Base-by-base conservation (phyloP, 2,888 invertebrate genomes). In the Seira sanloemensis region DNA sequence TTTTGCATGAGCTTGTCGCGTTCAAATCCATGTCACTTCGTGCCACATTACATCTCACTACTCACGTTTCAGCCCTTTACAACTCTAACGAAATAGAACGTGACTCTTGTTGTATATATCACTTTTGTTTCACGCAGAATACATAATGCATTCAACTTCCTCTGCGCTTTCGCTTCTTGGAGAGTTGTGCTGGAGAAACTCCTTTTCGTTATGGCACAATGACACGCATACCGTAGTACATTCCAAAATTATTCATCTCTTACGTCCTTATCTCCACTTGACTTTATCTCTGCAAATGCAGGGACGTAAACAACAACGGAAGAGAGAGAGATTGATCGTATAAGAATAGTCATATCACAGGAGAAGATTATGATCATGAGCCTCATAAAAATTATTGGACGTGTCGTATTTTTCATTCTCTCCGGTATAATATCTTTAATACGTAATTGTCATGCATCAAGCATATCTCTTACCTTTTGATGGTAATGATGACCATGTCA, bases 61-160 rank as follows among this genome's bases (percentile, higher is more conserved):
- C 58, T 58, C 58, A 58, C 58, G 58, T 58, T 58, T 58, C 58
- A 58, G 58, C 58, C 18, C 58, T 58, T 58, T 58, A 58, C 58
- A 58, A 58, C 58, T 58, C 58, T 58, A 58, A 58, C 58, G 58
- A 58, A 58, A 58, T 58, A 58, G n/a, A n/a, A 58, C 58, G 58
- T 58, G 58, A 58, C 58, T 58, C 58, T 58, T 58, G 58, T 58
- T 58, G 58, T 58, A 16, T 58, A n/a, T n/a, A 16, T 18, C n/a
- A 58, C 58, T n/a, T 58, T 58, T 58, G 2, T 18, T 58, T n/a
- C 58, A 58, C 18, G 58, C 18, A 18, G 58, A 58, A 58, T 58
- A 58, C 58, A 18, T 58, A 58, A 58, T 58, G 58, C n/a, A 58
- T 9, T 58, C 18, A 18, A 58, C 18, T 58, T 58, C 58, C 58